phyloP scores from a whole-genome alignment of 2,797 vertebrate genomes.

The Lagodon rhomboides region DNA sequence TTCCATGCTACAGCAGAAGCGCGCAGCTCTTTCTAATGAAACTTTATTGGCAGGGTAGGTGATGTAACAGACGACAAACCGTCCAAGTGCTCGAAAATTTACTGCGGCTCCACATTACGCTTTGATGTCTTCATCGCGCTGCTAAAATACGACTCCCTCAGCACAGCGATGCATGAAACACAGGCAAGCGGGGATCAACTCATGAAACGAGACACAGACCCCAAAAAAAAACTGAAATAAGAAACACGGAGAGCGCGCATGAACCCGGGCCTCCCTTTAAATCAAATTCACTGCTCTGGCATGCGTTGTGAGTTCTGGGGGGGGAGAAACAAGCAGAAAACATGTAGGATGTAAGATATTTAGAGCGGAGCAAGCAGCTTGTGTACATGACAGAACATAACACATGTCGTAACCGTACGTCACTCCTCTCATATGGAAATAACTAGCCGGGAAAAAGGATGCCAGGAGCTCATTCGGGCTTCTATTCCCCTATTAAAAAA shows the following conservation, averaged over 20 bases:
- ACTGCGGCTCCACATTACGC: slow-evolving; percentile 70
- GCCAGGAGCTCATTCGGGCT: slow-evolving; percentile 55
- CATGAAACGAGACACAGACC: slow-evolving; percentile 56
- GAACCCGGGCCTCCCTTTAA: slow-evolving; percentile 43
- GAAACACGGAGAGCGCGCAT: slow-evolving; percentile 23
- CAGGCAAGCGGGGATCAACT: slow-evolving; percentile 55
- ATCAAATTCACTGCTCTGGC: slow-evolving; percentile 60
- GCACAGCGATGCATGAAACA: slow-evolving; percentile 66
- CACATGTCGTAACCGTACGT: slow-evolving; percentile 54
- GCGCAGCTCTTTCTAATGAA: slow-evolving; percentile 72
- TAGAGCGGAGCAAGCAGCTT: slow-evolving; percentile 48
- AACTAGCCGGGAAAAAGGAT: slow-evolving; percentile 43
- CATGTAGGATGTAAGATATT: slow-evolving; percentile 50
- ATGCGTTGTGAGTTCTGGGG: neutral
- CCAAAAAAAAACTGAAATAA: slow-evolving; percentile 26
- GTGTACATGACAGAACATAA: slow-evolving; percentile 63
- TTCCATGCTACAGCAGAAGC: slow-evolving; percentile 65
- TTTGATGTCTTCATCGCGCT: slow-evolving; percentile 80
- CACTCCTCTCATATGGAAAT: slow-evolving; percentile 64
- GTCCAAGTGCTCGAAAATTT: slow-evolving; percentile 79
- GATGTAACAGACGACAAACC: slow-evolving; percentile 83
- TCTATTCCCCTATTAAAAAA: slow-evolving; percentile 57
- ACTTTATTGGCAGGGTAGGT: slow-evolving; percentile 81
- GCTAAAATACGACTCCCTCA: slow-evolving; percentile 78
- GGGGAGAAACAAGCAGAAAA: slow-evolving; percentile 26